Evolutionary conservation across 2,888 invertebrate genomes (phyloP), one percentile per base, ranked within the genome.

Genomic region (Erebia ligea): DNA sequence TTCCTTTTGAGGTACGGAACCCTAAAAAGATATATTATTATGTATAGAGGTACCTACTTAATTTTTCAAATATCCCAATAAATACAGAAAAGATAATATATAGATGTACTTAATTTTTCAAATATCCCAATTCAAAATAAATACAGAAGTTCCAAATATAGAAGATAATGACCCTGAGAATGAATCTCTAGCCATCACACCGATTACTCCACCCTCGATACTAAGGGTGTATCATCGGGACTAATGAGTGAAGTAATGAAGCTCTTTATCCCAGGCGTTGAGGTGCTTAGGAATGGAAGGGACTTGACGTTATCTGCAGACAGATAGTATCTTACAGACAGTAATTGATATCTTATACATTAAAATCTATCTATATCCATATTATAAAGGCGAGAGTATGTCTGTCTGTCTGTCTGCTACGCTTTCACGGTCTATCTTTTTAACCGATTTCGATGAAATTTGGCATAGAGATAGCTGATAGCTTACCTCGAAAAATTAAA

Each of bases 241-340:
- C 80, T 81, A 83, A 83, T 82, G 82, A 78, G 81, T 78, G 81
- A 81, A 81, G 81, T 83, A 83, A 83, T 81, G 79, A 78, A 73
- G 78, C 74, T 74, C 75, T 81, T 82, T 81, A 82, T 80, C 80
- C 78, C 64, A 68, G 64, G 66, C 71, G 73, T 74, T 71, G 73
- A 69, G 65, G 74, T 73, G 75, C 73, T 76, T 76, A 70, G 68
- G 70, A n/a, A 9, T n/a, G 56, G 56, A 56, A 34, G 56, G 57
- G 56, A 21, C 68, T 57, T 68, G 68, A 63, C 69, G 76, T 76
- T 78, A 78, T 78, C 78, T 69, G 67, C 62, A 70, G 72, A 52
- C 58, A 50, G 42, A n/a, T 13, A 64, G 15, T 11, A 4, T 1
- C 8, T 5, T 17, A 40, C 45, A 45, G 4, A 11, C 2, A 54